Evolutionary conservation across 2,797 vertebrate genomes (phyloP).

Genomic region (Epinephelus awoara): DNA sequence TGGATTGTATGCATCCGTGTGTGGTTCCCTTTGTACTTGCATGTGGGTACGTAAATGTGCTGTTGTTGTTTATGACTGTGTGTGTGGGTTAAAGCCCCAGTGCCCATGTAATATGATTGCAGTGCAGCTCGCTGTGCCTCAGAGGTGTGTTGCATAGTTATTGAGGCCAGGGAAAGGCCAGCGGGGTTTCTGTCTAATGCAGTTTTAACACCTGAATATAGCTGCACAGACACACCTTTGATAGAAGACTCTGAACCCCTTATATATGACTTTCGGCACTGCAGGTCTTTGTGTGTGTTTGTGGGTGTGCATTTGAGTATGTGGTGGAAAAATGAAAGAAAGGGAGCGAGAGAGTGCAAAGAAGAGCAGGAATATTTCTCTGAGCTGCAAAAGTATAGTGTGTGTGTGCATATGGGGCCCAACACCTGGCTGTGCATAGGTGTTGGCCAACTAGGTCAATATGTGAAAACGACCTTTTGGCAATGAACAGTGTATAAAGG

Average conservation of each 20-base stretch:
- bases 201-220: slow-evolving; percentile 71
- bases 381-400: slow-evolving; percentile 1
- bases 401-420: slow-evolving; percentile 11
- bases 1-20: slow-evolving; percentile 6
- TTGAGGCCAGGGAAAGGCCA: slow-evolving; percentile 73
- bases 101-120: slow-evolving; percentile 66
- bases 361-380: slow-evolving; percentile 1
- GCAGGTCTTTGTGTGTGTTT: slow-evolving; percentile 44
- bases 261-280: slow-evolving; percentile 56
- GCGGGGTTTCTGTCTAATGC: slow-evolving; percentile 65
- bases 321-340: neutral
- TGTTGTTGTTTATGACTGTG: slow-evolving; percentile 32
- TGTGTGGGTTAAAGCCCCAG: slow-evolving; percentile 53
- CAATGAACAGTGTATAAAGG: slow-evolving; percentile 53
- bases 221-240: slow-evolving; percentile 53
- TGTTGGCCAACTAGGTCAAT: slow-evolving; percentile 52
- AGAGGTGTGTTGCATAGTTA: slow-evolving; percentile 64
- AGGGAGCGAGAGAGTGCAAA: slow-evolving; percentile 6
- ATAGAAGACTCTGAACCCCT: slow-evolving; percentile 36
- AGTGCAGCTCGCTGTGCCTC: slow-evolving; percentile 59
- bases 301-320: slow-evolving; percentile 10
- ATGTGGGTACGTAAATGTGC: slow-evolving; percentile 22
- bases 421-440: slow-evolving; percentile 39
- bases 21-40: slow-evolving; percentile 22
- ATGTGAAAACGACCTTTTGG: slow-evolving; percentile 61